Evolutionary conservation across 2,113 vertebrate genomes (phyloP).

Genomic region (Cephalopholis sonnerati): DNA sequence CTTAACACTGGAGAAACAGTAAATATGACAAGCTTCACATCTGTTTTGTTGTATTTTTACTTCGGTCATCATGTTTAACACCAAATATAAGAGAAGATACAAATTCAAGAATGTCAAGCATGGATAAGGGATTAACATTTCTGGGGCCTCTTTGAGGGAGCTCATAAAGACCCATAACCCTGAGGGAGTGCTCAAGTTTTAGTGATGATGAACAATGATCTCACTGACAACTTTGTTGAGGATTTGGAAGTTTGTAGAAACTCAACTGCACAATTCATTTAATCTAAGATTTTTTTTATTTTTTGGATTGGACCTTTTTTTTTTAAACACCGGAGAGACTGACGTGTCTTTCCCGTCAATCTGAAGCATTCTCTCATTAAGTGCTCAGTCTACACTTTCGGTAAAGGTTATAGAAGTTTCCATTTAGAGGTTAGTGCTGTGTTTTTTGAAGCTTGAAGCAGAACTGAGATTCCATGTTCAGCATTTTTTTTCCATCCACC

Average conservation of each 20-base stretch:
- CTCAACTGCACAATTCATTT: neutral
- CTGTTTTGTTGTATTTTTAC: neutral
- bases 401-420: constrained; percentile 27
- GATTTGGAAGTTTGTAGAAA: neutral
- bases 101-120: constrained; percentile 5
- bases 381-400: neutral
- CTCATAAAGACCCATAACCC: neutral
- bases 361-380: neutral
- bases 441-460: constrained; percentile 53
- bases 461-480: constrained; percentile 72
- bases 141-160: neutral
- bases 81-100: neutral
- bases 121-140: neutral
- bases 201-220: constrained; percentile 7
- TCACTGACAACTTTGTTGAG: constrained; percentile 27
- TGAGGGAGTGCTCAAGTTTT: constrained; percentile 8
- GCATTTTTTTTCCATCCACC: constrained; percentile 53
- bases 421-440: neutral
- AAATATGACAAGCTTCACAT: neutral
- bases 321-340: neutral
- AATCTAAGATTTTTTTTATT: neutral
- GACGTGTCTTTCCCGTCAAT: constrained; percentile 3
- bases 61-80: neutral
- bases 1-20: constrained; percentile 4
- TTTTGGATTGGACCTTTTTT: neutral